These are phyloP conservation scores for Saimiri boliviensis DNA, from an alignment of 2,113 vertebrate species.

Conservation along the genomic window DNA sequence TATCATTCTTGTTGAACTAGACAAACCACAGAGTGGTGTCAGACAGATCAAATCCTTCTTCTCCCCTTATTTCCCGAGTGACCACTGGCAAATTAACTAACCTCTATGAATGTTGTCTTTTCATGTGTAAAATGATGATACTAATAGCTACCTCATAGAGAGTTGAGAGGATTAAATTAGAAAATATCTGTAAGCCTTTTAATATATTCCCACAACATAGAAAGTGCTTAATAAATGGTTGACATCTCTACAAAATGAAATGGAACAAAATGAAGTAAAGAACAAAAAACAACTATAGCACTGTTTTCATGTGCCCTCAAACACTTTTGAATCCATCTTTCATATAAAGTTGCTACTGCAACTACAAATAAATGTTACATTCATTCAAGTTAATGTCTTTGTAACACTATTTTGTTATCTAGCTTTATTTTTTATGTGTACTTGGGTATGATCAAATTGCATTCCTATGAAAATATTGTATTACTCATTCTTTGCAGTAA, in stretches of 20 bases:
- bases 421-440: neutral
- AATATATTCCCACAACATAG: neutral
- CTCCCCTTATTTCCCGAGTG: neutral
- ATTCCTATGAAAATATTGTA: neutral
- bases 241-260: neutral
- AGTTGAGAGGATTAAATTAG: neutral
- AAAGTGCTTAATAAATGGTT: neutral
- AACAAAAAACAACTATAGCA: neutral
- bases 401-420: no score
- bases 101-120: accelerated
- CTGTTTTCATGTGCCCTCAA: neutral
- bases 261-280: neutral
- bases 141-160: neutral
- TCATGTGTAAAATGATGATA: neutral
- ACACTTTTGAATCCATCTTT: neutral
- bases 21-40: neutral
- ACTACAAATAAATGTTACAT: neutral
- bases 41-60: neutral
- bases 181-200: neutral
- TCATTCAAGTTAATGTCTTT: neutral
- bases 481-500: neutral
- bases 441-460: neutral
- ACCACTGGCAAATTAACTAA: neutral
- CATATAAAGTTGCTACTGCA: neutral
- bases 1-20: neutral